Evolutionary conservation across 2,888 invertebrate species (phyloP).

Genomic region (Zele albiditarsus): DNA sequence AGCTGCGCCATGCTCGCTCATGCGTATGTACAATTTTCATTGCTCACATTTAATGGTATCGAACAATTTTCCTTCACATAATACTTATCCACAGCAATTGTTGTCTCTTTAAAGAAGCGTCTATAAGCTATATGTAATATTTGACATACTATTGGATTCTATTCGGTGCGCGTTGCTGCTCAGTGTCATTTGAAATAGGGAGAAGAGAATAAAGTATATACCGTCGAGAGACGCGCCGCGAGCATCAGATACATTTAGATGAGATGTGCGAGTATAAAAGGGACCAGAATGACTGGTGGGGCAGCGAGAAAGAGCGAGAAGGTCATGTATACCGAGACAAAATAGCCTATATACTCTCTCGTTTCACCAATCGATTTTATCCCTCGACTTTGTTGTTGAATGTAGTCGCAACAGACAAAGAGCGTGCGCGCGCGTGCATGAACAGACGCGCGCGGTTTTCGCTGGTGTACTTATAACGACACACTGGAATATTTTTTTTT

Average conservation of each 20-base stretch:
- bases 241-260: conserved; percentile 10
- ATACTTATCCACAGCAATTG: background rate
- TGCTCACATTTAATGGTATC: background rate
- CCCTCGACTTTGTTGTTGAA: conserved; percentile 8
- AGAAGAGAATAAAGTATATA: background rate
- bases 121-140: background rate
- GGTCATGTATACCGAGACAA: background rate
- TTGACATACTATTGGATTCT: background rate
- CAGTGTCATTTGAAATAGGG: background rate
- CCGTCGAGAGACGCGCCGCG: background rate
- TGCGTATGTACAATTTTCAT: conserved; percentile 42
- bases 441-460: background rate
- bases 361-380: conserved; percentile 16
- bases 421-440: background rate
- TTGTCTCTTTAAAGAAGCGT: background rate
- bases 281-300: background rate
- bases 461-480: background rate
- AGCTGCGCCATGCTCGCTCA: conserved; percentile 50
- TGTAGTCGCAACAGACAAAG: conserved; percentile 7
- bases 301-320: background rate
- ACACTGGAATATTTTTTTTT: too few species aligned
- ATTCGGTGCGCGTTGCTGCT: background rate
- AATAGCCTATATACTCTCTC: conserved; percentile 12
- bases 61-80: background rate
- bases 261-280: background rate